These are phyloP conservation scores for Nixonia krombeini DNA, from an alignment of 1,140 invertebrate genomes.

Conservation along the genomic window DNA sequence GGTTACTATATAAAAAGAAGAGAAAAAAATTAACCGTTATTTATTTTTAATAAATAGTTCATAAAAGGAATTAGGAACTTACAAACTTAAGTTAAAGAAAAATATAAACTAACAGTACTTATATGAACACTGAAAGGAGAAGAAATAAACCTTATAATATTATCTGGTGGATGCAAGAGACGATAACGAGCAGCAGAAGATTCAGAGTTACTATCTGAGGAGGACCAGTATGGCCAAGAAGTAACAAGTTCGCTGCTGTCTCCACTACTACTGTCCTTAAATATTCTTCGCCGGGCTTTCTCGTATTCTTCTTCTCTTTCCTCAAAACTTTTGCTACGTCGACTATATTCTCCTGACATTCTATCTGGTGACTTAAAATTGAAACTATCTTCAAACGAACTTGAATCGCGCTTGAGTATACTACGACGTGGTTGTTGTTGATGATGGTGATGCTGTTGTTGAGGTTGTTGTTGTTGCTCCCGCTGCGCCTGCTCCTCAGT, in stretches of 20 bases:
- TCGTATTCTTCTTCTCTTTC: conserved; percentile 92
- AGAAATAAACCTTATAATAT: conserved; percentile 54
- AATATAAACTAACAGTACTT: no score
- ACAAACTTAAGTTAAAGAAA: neutral
- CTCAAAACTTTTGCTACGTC: conserved; percentile 90
- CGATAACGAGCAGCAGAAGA: conserved; percentile 61
- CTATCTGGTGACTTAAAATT: conserved; percentile 77
- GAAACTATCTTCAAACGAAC: conserved; percentile 81
- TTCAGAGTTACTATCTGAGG: conserved; percentile 66
- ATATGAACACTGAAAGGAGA: no score
- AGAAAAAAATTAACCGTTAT: no score
- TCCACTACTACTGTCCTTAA: conserved; percentile 74
- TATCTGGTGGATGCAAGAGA: conserved; percentile 61
- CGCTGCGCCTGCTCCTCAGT: conserved; percentile 79
- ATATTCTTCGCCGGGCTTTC: conserved; percentile 84
- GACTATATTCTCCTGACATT: conserved; percentile 76
- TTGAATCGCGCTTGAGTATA: conserved; percentile 87
- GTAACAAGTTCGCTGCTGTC: conserved; percentile 57
- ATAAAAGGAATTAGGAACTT: neutral
- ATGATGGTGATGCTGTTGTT: no score
- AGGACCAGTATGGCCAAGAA: conserved; percentile 72
- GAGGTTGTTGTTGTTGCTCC: no score
- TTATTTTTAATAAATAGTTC: no score
- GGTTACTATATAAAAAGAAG: conserved; percentile 18
- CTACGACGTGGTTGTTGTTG: conserved; percentile 83